These are phyloP conservation scores for Harpagifer antarcticus DNA, from an alignment of 2,797 vertebrate genomes.

Conservation along the genomic window DNA sequence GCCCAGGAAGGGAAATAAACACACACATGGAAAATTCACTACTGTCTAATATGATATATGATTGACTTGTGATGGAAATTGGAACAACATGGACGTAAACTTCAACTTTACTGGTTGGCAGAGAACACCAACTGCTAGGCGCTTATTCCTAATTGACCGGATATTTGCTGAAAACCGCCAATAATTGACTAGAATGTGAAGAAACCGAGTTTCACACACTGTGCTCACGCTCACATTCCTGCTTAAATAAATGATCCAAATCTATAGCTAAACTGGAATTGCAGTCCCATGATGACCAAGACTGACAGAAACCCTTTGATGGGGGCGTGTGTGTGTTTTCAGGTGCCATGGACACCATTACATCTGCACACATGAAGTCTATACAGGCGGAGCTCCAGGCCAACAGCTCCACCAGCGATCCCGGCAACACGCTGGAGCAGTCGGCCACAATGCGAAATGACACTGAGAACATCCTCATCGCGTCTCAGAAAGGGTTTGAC, in stretches of 20 bases:
- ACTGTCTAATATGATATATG: too few relatives aligned
- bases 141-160: background rate
- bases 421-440: slow-evolving; percentile 79
- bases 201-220: background rate
- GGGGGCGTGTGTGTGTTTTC: slow-evolving; percentile 15
- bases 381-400: slow-evolving; percentile 84
- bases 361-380: slow-evolving; percentile 88
- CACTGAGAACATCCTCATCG: slow-evolving; percentile 86
- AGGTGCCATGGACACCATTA: slow-evolving; percentile 94
- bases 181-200: background rate
- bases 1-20: too few relatives aligned
- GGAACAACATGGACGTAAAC: too few relatives aligned
- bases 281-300: too few relatives aligned
- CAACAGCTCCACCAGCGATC: slow-evolving; percentile 85
- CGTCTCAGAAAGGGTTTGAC: slow-evolving; percentile 86
- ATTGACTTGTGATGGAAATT: too few relatives aligned
- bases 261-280: background rate
- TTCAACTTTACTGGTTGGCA: too few relatives aligned
- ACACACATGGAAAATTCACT: too few relatives aligned
- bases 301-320: background rate
- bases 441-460: slow-evolving; percentile 83
- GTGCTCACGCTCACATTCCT: background rate
- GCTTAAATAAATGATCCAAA: background rate
- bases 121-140: too few relatives aligned
- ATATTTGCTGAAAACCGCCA: background rate